Evolutionary conservation across 2,888 invertebrate species (phyloP).

Genomic region (Xylophagus ater): DNA sequence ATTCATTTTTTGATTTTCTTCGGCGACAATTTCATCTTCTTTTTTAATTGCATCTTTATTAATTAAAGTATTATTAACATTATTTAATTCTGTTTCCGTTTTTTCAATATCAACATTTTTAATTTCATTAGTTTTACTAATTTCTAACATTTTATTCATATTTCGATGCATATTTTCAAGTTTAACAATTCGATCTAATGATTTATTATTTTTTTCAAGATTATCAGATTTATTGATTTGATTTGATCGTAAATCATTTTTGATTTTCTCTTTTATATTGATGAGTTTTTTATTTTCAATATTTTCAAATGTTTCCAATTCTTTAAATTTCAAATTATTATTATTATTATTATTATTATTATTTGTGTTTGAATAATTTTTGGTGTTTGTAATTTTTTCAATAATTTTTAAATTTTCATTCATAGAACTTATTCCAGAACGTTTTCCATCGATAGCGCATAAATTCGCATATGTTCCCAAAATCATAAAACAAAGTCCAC

Average conservation of each 20-base stretch:
- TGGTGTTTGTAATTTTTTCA: background rate
- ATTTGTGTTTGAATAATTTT: constrained; percentile 7
- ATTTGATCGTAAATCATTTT: background rate
- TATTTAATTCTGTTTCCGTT: no score
- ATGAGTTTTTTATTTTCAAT: background rate
- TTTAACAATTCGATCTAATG: no score
- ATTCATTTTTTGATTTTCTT: constrained; percentile 28
- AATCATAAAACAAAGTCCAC: constrained; percentile 80
- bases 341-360: constrained; percentile 10
- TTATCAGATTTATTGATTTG: no score
- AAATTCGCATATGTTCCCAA: constrained; percentile 84
- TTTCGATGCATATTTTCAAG: constrained; percentile 4
- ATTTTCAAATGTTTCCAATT: constrained; percentile 1
- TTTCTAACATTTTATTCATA: constrained; percentile 5
- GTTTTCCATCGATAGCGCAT: constrained; percentile 56
- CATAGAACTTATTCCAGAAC: constrained; percentile 28
- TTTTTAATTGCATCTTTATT: constrained; percentile 41
- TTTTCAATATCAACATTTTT: background rate
- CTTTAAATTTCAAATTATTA: no score
- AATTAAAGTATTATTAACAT: constrained; percentile 26
- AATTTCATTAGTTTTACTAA: background rate
- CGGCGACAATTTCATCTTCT: constrained; percentile 36
- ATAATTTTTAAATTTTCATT: background rate
- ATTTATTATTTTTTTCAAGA: no score
- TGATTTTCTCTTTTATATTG: background rate